Percentiles rank a stretch among this genome's conserved stretches.
phyloP scores from a whole-genome alignment of 2,888 invertebrate species.

The Incurvaria masculella region DNA sequence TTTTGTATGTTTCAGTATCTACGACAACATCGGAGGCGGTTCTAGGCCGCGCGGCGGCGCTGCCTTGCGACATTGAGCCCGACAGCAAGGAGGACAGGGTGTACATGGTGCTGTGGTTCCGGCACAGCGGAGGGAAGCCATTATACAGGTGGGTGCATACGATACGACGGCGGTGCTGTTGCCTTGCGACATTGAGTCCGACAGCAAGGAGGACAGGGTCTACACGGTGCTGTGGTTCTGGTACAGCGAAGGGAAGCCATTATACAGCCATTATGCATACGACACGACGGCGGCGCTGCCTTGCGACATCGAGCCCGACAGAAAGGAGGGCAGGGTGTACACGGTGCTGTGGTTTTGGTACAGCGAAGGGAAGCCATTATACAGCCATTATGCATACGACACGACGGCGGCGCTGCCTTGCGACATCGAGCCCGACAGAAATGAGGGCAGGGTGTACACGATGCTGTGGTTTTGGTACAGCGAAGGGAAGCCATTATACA shows the following conservation, averaged over 20 bases:
- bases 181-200: constrained; percentile 86
- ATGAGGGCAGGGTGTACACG: too few species aligned
- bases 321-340: too few species aligned
- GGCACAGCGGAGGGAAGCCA: constrained; percentile 80
- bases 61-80: constrained; percentile 88
- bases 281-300: too few species aligned
- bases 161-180: too few species aligned
- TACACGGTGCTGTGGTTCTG: constrained; percentile 93
- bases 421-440: too few species aligned
- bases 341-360: too few species aligned
- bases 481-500: too few species aligned
- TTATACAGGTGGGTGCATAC: constrained; percentile 75
- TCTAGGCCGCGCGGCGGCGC: constrained; percentile 73
- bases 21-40: constrained; percentile 72
- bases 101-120: constrained; percentile 91
- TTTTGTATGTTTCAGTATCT: constrained; percentile 42
- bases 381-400: too few species aligned
- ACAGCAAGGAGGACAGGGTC: constrained; percentile 77
- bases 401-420: too few species aligned
- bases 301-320: too few species aligned
- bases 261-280: constrained; percentile 94
- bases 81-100: constrained; percentile 79
- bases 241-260: constrained; percentile 78
- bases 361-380: too few species aligned
- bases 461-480: too few species aligned